Evolutionary conservation across 2,888 invertebrate species (phyloP), one percentile per base, ranked within the genome.

Genomic region (Diloba caeruleocephala): DNA sequence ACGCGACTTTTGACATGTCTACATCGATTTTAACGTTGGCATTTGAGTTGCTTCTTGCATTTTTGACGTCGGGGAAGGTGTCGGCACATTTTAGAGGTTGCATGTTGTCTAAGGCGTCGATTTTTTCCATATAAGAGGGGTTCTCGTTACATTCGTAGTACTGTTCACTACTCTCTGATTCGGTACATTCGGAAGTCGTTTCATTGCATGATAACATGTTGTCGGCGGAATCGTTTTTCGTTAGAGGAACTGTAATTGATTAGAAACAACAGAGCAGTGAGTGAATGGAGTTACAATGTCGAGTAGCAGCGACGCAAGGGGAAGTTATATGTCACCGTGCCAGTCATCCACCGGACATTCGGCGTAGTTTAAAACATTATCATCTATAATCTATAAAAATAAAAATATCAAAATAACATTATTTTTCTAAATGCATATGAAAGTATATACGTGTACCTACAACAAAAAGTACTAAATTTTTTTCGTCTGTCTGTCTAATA

Each of bases 81-180:
- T 92, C 90, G 1, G 78, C 54, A 25, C 85, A 88, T 65, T 87
- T 89, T 6, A 87, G 77, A 34, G 80, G 82, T 55, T 86, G 85
- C 23, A 87, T 43, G 31, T 67, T 86, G 10, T 92, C 91, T 38
- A 85, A 56, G 2, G 79, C 74, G 28, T 93, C 93, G 1, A 88
- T 60, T 63, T 85, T 83, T 4, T 93, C 93, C 37, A 80, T 73
- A 59, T 75, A 89, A 0, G 85, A 71, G 0, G 85, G 83, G 51
- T 84, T 89, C 14, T 94, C 94, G 19, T 76, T 92, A 60, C 94
- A 94, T 72, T 94, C 94, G 56, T 85, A 94, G 58, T 84, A 94
- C 62, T 94, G 94, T 63, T 94, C 94, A 56, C 94, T 94, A 71
- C 93, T 93, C 51, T 94, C 94, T 0, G 94, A 94, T 70, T 94